Percentiles rank a stretch among this genome's conserved stretches.
Conservation (phyloP, 1,140 invertebrate species). For the Cardiocondyla obscurior region DNA sequence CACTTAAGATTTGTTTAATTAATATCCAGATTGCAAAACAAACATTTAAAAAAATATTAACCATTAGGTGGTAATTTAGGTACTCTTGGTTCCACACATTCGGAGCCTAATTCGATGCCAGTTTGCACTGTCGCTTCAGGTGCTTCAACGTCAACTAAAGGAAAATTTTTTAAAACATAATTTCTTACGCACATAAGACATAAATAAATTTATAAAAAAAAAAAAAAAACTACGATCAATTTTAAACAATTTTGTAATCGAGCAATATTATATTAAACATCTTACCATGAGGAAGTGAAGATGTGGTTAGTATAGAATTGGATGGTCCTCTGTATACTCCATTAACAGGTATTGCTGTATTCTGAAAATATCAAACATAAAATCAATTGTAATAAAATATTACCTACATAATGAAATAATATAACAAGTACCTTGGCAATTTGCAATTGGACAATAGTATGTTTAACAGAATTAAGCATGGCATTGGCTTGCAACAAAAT, state of each 20-base stretch:
- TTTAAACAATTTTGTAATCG: background rate
- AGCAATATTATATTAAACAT: background rate
- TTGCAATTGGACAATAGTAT: constrained; percentile 98
- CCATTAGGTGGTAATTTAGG: constrained; percentile 76
- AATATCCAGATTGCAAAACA: background rate
- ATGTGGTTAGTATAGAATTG: constrained; percentile 71
- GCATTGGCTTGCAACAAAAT: constrained; percentile 80
- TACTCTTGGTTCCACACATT: constrained; percentile 84
- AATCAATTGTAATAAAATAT: background rate
- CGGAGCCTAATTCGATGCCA: constrained; percentile 87
- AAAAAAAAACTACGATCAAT: background rate
- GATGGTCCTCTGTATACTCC: constrained; percentile 90
- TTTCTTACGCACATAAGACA: background rate
- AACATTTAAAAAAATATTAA: constrained; percentile 56
- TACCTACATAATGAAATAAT: background rate
- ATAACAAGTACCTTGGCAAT: constrained; percentile 93
- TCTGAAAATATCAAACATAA: constrained; percentile 84
- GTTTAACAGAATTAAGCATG: constrained; percentile 90
- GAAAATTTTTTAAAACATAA: background rate
- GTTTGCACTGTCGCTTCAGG: constrained; percentile 82
- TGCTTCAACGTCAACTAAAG: constrained; percentile 70
- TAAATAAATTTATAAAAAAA: background rate
- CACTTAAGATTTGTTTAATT: background rate
- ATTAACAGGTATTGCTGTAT: constrained; percentile 94
- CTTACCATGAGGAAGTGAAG: constrained; percentile 75